These are phyloP conservation scores for Chroicocephalus ridibundus DNA, from an alignment of 2,113 vertebrate genomes.

Conservation along the genomic window DNA sequence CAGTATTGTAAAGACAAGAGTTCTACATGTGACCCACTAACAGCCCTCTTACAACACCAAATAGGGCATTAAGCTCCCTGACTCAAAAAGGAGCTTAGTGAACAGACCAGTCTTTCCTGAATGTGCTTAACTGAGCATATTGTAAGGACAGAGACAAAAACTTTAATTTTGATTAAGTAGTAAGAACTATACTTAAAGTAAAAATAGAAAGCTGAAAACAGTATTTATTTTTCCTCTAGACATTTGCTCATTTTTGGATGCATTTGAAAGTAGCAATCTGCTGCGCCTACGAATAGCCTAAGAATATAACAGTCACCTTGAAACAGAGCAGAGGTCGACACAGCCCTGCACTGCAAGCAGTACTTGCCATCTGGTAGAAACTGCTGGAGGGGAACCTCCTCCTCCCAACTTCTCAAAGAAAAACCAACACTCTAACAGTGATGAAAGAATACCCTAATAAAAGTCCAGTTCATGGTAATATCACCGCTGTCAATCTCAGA, in stretches of 20 bases:
- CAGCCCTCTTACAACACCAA: background rate
- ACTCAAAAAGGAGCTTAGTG: background rate
- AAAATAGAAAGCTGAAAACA: background rate
- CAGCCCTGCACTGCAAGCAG: background rate
- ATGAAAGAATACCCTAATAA: background rate
- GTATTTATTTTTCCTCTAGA: background rate
- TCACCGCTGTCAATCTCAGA: background rate
- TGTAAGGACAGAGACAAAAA: background rate
- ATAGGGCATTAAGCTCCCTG: background rate
- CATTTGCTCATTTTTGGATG: background rate
- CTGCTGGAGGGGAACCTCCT: background rate
- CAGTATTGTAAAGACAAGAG: background rate
- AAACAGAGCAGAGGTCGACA: background rate
- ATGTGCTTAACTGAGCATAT: fast-evolving
- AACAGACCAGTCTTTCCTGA: background rate
- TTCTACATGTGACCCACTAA: background rate
- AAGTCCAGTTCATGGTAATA: background rate
- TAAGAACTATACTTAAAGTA: background rate
- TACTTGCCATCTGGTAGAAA: background rate
- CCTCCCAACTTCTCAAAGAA: background rate
- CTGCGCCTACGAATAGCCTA: background rate
- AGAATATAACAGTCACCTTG: background rate
- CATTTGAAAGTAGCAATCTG: background rate
- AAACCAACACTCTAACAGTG: background rate
- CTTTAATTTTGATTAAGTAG: background rate